Percentiles rank a stretch among this genome's conserved stretches.
phyloP scores from a whole-genome alignment of 2,888 invertebrate species.

The Antheraea yamamai region DNA sequence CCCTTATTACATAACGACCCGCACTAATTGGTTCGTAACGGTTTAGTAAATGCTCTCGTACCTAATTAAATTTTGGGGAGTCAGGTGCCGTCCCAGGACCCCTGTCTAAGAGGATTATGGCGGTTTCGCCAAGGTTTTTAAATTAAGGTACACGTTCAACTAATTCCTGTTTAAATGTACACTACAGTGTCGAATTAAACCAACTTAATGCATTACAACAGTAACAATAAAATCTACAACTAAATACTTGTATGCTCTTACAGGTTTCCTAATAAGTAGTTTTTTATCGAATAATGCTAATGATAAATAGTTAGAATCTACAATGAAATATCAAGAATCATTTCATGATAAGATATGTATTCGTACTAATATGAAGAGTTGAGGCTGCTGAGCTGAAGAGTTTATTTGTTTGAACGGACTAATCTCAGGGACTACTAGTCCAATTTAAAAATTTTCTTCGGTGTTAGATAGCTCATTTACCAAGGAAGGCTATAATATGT shows the following conservation, averaged over 20 bases:
- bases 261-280: no score
- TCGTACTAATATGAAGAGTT: no score
- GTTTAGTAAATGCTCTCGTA: slow-evolving; percentile 25
- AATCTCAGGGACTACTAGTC: no score
- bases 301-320: no score
- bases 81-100: slow-evolving; percentile 33
- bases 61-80: slow-evolving; percentile 32
- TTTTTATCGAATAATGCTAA: no score
- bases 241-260: not conserved
- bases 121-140: slow-evolving; percentile 29
- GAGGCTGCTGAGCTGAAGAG: no score
- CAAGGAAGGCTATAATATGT: no score
- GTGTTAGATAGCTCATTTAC: no score
- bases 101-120: slow-evolving; percentile 34
- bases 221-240: not conserved
- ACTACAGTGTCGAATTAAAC: not conserved
- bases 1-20: slow-evolving; percentile 16
- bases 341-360: no score
- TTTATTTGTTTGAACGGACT: no score
- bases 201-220: not conserved
- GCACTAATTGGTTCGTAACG: slow-evolving; percentile 20
- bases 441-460: no score
- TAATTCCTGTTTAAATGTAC: slow-evolving; percentile 4
- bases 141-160: slow-evolving; percentile 23
- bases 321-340: no score